Evolutionary conservation across 2,113 vertebrate genomes (phyloP).

Genomic region (Eptesicus fuscus): DNA sequence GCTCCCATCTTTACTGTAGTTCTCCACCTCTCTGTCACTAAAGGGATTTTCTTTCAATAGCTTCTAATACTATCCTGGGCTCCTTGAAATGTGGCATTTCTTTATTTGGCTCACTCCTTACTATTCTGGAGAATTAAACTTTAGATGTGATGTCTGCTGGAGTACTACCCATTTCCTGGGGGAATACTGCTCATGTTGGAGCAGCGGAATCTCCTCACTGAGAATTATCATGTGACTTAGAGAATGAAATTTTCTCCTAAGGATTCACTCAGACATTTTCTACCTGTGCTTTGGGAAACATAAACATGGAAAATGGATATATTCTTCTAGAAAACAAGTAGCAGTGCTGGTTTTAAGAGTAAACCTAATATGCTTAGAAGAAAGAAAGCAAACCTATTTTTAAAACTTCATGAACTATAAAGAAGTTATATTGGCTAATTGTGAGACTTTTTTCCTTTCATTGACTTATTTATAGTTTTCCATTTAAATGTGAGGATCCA

Average conservation of each 20-base stretch:
- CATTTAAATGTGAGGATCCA: background rate
- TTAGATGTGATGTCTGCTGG: background rate
- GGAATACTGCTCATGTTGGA: background rate
- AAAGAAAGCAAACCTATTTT: background rate
- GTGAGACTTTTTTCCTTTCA: background rate
- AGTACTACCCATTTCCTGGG: background rate
- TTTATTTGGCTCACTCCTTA: background rate
- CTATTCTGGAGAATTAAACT: background rate
- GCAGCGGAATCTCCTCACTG: background rate
- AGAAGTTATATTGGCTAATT: background rate
- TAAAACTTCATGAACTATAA: background rate
- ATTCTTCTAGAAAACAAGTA: conserved; percentile 24
- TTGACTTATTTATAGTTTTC: conserved; percentile 10
- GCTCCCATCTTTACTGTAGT: background rate
- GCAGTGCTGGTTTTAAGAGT: background rate
- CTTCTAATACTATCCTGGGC: background rate
- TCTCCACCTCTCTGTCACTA: background rate
- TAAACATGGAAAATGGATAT: conserved; percentile 10
- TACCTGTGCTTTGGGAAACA: conserved; percentile 31
- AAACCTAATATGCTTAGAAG: background rate
- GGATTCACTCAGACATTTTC: conserved; percentile 28
- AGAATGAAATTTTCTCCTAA: conserved; percentile 38
- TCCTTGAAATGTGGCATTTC: background rate
- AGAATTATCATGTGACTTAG: conserved; percentile 35
- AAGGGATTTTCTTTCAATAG: background rate